phyloP scores from a whole-genome alignment of 2,113 vertebrate species.

The Catagonus wagneri region DNA sequence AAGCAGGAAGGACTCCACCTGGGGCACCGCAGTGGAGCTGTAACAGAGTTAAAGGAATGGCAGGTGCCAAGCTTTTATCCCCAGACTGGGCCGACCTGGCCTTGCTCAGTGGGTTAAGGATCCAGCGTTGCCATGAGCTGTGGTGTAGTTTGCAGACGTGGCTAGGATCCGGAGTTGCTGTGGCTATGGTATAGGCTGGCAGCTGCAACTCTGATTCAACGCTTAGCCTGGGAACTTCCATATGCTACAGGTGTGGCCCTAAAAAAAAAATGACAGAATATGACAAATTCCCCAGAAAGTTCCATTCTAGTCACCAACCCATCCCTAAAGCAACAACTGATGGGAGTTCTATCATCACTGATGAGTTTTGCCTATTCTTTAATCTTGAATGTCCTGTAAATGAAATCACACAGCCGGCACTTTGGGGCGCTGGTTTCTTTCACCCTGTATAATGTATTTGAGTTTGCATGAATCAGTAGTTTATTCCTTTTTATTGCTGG shows the following conservation, averaged over 20 bases:
- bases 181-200: no score
- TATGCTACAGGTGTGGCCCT: no score
- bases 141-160: no score
- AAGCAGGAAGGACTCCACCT: not conserved
- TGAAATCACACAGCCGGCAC: not conserved
- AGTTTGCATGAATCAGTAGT: not conserved
- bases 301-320: not conserved
- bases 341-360: not conserved
- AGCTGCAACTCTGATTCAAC: no score
- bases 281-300: not conserved
- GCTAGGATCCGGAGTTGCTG: no score
- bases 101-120: no score
- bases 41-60: no score
- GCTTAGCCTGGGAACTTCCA: no score
- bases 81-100: not conserved
- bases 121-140: no score
- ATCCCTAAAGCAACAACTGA: not conserved
- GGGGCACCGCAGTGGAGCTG: not conserved
- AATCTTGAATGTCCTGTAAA: not conserved
- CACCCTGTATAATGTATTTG: not conserved
- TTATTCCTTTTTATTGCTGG: not conserved
- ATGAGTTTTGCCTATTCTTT: not conserved
- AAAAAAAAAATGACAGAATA: not conserved
- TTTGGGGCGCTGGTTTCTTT: not conserved
- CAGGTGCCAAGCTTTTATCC: no score